phyloP scores from a whole-genome alignment of 2,888 invertebrate species.

The Drosophila fungiperda region DNA sequence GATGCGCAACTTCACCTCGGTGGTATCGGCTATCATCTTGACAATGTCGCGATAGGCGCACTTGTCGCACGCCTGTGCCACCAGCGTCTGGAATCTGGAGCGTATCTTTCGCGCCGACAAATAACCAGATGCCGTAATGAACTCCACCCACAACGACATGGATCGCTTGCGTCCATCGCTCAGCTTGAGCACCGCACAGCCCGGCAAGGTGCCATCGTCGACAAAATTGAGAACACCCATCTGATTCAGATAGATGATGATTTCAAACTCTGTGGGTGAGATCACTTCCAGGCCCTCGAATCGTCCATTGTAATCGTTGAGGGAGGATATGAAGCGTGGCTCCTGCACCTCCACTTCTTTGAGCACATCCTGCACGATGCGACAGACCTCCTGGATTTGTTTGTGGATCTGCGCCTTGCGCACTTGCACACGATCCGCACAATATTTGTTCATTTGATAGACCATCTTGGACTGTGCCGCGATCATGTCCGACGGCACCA shows the following conservation, averaged over 20 bases:
- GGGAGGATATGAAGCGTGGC: conserved; percentile 96
- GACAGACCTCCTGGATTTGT: conserved; percentile 95
- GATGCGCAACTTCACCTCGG: conserved; percentile 95
- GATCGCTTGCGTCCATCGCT: conserved; percentile 98
- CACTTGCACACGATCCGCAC: conserved; percentile 95
- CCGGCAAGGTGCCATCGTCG: conserved; percentile 96
- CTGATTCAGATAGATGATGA: conserved; percentile 97
- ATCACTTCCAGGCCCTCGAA: conserved; percentile 97
- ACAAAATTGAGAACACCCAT: conserved; percentile 99
- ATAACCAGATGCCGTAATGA: conserved; percentile 98
- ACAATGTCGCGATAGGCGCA: conserved; percentile 96
- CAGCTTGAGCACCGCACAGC: conserved; percentile 96
- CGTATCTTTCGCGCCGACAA: conserved; percentile 97
- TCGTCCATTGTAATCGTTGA: conserved; percentile 95
- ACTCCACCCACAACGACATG: conserved; percentile 99
- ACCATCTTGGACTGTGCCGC: conserved; percentile 97
- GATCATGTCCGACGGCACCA: conserved; percentile 97
- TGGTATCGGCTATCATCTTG: conserved; percentile 97
- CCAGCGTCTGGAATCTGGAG: conserved; percentile 95
- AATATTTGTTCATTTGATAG: conserved; percentile 98
- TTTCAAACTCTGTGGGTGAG: conserved; percentile 97
- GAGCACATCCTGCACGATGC: conserved; percentile 97
- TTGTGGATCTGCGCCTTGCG: conserved; percentile 94
- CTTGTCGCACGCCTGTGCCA: conserved; percentile 96
- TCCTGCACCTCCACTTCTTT: conserved; percentile 98